A percentile compares a stretch with the other conserved stretches of the same genome.
phyloP scores from a whole-genome alignment of 2,797 vertebrate species.

The Hydrolagus colliei region DNA sequence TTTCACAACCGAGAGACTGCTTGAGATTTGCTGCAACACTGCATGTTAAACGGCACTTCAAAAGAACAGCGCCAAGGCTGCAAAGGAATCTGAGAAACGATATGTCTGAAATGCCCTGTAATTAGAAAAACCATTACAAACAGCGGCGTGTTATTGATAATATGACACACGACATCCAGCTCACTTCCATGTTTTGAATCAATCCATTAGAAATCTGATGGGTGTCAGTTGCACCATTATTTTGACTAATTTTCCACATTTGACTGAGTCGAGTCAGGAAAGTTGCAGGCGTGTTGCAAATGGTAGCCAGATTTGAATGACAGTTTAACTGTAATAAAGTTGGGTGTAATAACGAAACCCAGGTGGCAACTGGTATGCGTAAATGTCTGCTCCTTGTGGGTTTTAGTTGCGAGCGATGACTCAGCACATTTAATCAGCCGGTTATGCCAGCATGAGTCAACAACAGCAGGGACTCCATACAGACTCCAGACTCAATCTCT shows the following conservation, averaged over 20 bases:
- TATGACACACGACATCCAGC: not conserved
- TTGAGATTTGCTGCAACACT: not conserved
- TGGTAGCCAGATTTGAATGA: not conserved
- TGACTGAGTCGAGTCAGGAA: not conserved
- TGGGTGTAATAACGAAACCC: not conserved
- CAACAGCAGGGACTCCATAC: too few relatives aligned
- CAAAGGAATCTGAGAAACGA: not conserved
- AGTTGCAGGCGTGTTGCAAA: not conserved
- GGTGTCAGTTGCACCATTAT: not conserved
- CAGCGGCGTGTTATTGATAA: not conserved
- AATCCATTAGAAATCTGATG: not conserved
- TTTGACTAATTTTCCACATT: not conserved
- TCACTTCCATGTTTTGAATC: not conserved
- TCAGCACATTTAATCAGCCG: too few relatives aligned
- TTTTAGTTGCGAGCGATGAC: not conserved
- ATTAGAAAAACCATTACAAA: not conserved
- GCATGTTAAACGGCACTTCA: not conserved
- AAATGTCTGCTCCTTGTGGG: not conserved
- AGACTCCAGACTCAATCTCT: too few relatives aligned
- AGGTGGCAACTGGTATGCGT: not conserved
- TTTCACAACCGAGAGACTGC: not conserved
- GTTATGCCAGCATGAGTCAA: too few relatives aligned
- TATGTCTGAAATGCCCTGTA: not conserved
- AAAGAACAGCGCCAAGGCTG: not conserved
- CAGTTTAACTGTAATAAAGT: not conserved